A percentile compares a stretch with the other conserved stretches of the same genome.
These are phyloP conservation scores for Helogale parvula DNA, from an alignment of 2,113 vertebrate genomes.

Conservation along the genomic window DNA sequence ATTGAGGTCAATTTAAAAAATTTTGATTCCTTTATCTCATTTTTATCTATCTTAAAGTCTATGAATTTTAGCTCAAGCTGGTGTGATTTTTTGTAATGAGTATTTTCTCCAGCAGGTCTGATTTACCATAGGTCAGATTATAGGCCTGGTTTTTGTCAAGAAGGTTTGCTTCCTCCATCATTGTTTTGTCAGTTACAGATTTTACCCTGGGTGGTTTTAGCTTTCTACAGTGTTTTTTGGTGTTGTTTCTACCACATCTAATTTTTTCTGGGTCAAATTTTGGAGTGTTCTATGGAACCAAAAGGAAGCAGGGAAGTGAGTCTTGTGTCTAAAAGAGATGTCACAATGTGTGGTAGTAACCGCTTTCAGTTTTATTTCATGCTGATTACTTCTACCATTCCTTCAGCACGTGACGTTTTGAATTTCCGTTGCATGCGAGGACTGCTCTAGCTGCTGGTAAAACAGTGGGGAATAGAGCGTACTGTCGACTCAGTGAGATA, in stretches of 20 bases:
- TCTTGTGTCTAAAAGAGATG: background rate
- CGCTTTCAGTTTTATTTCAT: background rate
- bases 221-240: background rate
- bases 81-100: background rate
- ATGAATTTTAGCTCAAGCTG: background rate
- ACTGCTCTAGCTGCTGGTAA: background rate
- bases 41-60: background rate
- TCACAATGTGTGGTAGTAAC: background rate
- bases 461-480: background rate
- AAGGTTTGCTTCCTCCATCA: background rate
- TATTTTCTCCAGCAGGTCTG: background rate
- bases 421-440: background rate
- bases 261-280: background rate
- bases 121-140: background rate
- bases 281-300: background rate
- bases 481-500: background rate
- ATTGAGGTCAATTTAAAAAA: background rate
- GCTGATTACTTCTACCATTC: background rate
- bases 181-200: background rate
- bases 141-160: background rate
- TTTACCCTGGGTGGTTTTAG: background rate
- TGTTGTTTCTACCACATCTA: background rate
- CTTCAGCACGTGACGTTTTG: background rate
- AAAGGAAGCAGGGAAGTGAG: background rate
- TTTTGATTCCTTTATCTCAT: background rate